phyloP scores from a whole-genome alignment of 2,888 invertebrate species.

The Laothoe populi region DNA sequence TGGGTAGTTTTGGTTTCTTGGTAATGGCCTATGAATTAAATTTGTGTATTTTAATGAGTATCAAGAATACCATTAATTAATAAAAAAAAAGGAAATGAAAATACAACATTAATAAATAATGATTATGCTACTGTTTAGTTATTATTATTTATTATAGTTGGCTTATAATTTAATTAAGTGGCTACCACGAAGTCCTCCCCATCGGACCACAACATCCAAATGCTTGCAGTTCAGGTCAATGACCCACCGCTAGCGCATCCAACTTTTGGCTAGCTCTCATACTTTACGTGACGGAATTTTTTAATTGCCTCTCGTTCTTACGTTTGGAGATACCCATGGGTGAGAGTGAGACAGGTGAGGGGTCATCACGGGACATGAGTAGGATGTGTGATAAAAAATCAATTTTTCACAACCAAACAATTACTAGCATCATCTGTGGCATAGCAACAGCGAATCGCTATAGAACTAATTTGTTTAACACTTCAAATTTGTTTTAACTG shows the following conservation, averaged over 20 bases:
- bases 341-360: constrained; percentile 47
- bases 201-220: constrained; percentile 20
- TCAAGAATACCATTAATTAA: not conserved
- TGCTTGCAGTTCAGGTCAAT: constrained; percentile 60
- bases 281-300: constrained; percentile 75
- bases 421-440: constrained; percentile 27
- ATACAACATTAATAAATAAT: not conserved
- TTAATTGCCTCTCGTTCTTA: constrained; percentile 64
- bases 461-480: constrained; percentile 22
- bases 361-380: constrained; percentile 41
- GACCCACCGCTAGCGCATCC: constrained; percentile 56
- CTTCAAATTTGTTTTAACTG: constrained; percentile 16
- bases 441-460: constrained; percentile 21
- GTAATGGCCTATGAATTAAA: not conserved
- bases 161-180: constrained; percentile 11
- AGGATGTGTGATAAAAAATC: constrained; percentile 38
- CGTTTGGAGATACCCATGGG: constrained; percentile 42
- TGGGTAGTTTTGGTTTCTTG: not conserved
- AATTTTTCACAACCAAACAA: constrained; percentile 40
- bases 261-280: constrained; percentile 72
- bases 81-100: not conserved
- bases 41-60: not conserved
- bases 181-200: constrained; percentile 21
- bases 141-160: not conserved
- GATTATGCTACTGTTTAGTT: not conserved